These are phyloP conservation scores for Amiota minor DNA, from an alignment of 2,888 invertebrate genomes.

Conservation along the genomic window DNA sequence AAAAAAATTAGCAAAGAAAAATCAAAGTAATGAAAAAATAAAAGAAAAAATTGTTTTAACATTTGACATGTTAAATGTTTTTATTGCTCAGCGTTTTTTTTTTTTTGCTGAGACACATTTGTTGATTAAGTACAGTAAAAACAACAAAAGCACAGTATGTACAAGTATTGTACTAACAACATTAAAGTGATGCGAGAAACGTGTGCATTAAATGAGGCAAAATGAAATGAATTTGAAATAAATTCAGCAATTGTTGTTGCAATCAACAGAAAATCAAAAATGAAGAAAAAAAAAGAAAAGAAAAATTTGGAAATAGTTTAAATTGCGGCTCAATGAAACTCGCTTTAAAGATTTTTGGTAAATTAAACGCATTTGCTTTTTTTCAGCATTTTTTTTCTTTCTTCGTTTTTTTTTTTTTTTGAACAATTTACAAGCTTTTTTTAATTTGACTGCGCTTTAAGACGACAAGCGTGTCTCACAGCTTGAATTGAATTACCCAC, in stretches of 20 bases:
- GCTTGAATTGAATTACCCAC: constrained; percentile 13
- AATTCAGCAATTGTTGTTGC: constrained; percentile 2
- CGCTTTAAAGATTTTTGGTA: not conserved
- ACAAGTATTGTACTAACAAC: too few species aligned
- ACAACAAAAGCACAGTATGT: too few species aligned
- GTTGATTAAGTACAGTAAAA: constrained; percentile 6
- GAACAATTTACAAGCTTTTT: too few species aligned
- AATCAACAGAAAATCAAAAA: not conserved
- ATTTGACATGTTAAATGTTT: constrained; percentile 29
- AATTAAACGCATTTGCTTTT: constrained; percentile 11
- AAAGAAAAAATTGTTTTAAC: constrained; percentile 14
- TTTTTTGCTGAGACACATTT: not conserved
- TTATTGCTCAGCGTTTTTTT: constrained; percentile 9
- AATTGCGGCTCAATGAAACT: not conserved
- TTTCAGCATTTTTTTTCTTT: not conserved
- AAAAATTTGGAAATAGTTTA: not conserved
- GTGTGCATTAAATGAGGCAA: constrained; percentile 4
- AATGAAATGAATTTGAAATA: constrained; percentile 4
- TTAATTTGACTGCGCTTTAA: constrained; percentile 1
- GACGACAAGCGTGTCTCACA: not conserved
- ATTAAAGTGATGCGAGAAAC: too few species aligned
- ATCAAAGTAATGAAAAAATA: not conserved
- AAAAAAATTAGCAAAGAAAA: constrained; percentile 1
- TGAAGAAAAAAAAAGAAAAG: not conserved
- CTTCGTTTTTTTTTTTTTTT: too few species aligned